These are phyloP conservation scores for Lithobates pipiens DNA, from an alignment of 2,797 vertebrate genomes.

Conservation along the genomic window DNA sequence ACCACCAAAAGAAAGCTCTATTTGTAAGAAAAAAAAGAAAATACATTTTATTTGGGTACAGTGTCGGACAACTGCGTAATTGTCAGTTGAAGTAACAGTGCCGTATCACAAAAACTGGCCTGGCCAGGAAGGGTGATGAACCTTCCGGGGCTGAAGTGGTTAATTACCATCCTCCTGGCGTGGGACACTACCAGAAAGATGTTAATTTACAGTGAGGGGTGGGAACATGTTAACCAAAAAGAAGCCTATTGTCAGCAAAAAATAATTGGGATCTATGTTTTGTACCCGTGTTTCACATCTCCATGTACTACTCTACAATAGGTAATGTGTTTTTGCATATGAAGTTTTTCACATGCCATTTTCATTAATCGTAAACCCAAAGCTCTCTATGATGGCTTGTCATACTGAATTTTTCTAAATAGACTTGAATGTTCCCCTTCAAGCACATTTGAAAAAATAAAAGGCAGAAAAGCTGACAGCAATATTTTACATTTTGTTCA, in stretches of 20 bases:
- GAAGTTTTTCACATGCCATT: background rate
- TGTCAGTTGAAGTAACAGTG: too few species aligned
- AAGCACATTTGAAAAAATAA: background rate
- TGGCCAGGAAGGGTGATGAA: too few species aligned
- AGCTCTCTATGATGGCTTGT: background rate
- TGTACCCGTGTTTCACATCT: background rate
- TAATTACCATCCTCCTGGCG: too few species aligned
- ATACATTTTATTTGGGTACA: too few species aligned
- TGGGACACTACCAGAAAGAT: too few species aligned
- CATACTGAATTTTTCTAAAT: conserved; percentile 1
- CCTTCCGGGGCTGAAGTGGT: too few species aligned
- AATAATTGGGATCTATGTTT: too few species aligned
- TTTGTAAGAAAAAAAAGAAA: too few species aligned
- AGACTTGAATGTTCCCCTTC: background rate
- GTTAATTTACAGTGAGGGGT: background rate
- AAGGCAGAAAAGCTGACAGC: background rate
- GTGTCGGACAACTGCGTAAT: too few species aligned
- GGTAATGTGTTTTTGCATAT: background rate
- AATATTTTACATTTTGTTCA: background rate
- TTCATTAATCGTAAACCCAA: background rate
- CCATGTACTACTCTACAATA: background rate
- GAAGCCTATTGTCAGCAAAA: background rate
- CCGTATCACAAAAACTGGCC: too few species aligned
- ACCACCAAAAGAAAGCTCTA: too few species aligned
- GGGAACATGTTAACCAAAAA: background rate